Base-by-base conservation (phyloP, 2,888 invertebrate genomes). In the Gisinianus flammeolus region DNA sequence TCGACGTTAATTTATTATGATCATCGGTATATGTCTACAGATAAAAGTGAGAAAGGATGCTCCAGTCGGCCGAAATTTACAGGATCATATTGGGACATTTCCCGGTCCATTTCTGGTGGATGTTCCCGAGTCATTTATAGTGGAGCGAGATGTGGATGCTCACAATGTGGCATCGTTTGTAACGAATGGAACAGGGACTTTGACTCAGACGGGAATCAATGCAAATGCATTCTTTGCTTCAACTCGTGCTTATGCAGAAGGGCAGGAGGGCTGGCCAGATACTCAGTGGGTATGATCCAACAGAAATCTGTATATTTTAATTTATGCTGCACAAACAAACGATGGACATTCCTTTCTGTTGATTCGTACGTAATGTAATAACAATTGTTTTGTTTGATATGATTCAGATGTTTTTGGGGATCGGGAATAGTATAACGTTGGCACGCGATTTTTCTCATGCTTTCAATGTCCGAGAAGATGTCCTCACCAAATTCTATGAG, bases 151-250 rank as follows among this genome's bases (percentile, higher is more conserved):
- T 31, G 67, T 82, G 16, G 77, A 69, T 24, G 76, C 81, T 22
- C 35, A 66, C 2, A 75, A 82, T 19, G 82, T 79, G 0, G 76
- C 79, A 2, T 77, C 77, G 24, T 84, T 83, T 56, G 72, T 84
- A 0, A 68, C 79, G 28, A 81, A 82, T 77, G 84, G 84, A 62
- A 84, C 82, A n/a, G 83, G 83, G n/a, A 80, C 81, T 24, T 79
- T 83, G 33, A 81, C 81, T 0, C 67, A 77, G 19, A 79, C 83
- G 1, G 80, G 80, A 22, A 75, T 81, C 35, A 79, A 80, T 31
- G 84, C 83, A 2, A 81, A 83, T 76, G 84, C 84, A 16, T 83
- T 84, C 67, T 84, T 83, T 67, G 44, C 84, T 2, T 84, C 84
- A 12, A 76, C 75, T 24, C 79, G 81, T 67, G 84, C 84, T 3